phyloP scores from a whole-genome alignment of 2,797 vertebrate genomes.

The Sebastolobus alascanus region DNA sequence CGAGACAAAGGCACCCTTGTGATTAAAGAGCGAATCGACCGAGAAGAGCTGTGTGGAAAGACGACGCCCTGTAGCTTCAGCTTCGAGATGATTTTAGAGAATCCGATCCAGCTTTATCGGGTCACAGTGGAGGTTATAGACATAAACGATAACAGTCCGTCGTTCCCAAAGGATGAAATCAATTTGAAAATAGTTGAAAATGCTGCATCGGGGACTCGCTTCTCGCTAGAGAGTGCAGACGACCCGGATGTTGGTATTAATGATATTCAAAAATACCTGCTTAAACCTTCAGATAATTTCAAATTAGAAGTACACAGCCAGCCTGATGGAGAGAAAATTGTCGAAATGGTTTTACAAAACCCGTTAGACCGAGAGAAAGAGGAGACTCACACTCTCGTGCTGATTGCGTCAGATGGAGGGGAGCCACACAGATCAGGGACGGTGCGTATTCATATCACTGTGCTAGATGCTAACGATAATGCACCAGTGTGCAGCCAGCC shows the following conservation, averaged over 20 bases:
- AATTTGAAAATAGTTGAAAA: constrained; percentile 65
- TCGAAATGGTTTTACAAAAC: constrained; percentile 82
- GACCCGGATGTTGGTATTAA: constrained; percentile 74
- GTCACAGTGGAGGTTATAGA: constrained; percentile 79
- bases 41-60: constrained; percentile 80
- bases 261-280: constrained; percentile 71
- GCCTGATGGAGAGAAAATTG: constrained; percentile 39
- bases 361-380: constrained; percentile 76
- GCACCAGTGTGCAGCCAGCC: constrained; percentile 81
- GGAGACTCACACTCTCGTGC: constrained; percentile 68
- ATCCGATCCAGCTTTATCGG: constrained; percentile 79
- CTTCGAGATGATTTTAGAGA: constrained; percentile 81
- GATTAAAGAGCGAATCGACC: constrained; percentile 78
- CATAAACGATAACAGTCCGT: constrained; percentile 80
- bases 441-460: constrained; percentile 76
- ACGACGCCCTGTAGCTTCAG: constrained; percentile 81
- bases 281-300: constrained; percentile 62
- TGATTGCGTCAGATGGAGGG: constrained; percentile 86
- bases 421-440: constrained; percentile 83
- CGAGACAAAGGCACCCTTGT: constrained; percentile 79
- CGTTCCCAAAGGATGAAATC: constrained; percentile 65
- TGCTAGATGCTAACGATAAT: constrained; percentile 89
- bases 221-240: constrained; percentile 54
- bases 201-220: constrained; percentile 30
- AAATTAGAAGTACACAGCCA: constrained; percentile 65